Percentiles rank a stretch among this genome's conserved stretches.
Conservation (phyloP, 2,888 invertebrate species). For the Aromia moschata region DNA sequence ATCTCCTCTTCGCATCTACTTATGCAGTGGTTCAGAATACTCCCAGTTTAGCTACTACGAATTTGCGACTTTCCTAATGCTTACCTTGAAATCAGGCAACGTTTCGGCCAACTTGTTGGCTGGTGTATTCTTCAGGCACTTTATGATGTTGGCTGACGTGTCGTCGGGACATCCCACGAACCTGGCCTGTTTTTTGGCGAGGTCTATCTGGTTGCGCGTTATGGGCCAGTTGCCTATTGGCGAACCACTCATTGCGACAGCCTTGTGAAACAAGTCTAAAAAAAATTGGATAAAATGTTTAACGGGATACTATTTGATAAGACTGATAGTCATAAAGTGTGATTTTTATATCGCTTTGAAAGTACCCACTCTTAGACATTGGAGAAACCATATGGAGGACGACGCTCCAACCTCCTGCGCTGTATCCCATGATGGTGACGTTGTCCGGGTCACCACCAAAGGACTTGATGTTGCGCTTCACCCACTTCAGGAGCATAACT, state of each 20-base stretch:
- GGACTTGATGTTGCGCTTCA: conserved; percentile 70
- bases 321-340: too few relatives aligned
- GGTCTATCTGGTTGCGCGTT: conserved; percentile 65
- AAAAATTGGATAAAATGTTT: too few relatives aligned
- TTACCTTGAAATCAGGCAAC: conserved; percentile 55
- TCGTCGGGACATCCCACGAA: conserved; percentile 69
- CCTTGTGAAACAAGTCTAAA: conserved; percentile 74
- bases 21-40: too few relatives aligned
- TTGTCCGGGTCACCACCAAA: conserved; percentile 75
- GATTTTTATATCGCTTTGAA: too few relatives aligned
- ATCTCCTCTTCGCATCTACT: too few relatives aligned
- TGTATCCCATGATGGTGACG: conserved; percentile 73
- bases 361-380: conserved; percentile 72
- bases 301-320: too few relatives aligned
- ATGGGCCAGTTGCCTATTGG: conserved; percentile 67
- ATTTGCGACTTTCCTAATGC: too few relatives aligned
- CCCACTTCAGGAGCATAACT: conserved; percentile 73
- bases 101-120: conserved; percentile 65
- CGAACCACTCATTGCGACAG: conserved; percentile 75
- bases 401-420: conserved; percentile 62
- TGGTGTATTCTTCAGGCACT: conserved; percentile 69
- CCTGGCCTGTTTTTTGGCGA: conserved; percentile 72
- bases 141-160: conserved; percentile 66
- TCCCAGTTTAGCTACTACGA: too few relatives aligned
- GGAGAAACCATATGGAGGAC: conserved; percentile 70